Base-by-base conservation (phyloP, 53 echinoderm and acorn worm species). In the Glandiceps talaboti region DNA sequence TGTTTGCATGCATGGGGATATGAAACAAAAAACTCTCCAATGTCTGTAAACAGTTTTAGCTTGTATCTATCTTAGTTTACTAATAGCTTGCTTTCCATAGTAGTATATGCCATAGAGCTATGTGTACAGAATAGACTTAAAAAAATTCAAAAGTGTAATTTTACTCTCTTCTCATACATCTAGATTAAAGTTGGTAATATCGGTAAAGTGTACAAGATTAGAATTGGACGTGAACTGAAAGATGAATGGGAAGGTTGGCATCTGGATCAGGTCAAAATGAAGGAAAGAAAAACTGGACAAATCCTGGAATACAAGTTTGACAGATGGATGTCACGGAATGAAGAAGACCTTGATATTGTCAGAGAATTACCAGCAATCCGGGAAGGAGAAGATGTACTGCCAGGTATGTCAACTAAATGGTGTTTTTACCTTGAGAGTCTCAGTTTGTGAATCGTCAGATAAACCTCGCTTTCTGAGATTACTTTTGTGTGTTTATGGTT, bases 311-410 rank as follows among this genome's bases (percentile, higher is more conserved):
- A 87, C 81, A 74, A 74, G 1, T 92, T 79, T 85, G 87, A 89
- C 82, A 82, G 90, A 10, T 92, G 92, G 92, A 87, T 92, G 92
- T 87, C 82, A 25, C 82, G 92, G 32, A 81, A 82, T 33, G 80
- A 89, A 30, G 92, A 92, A 79, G 92, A 92, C 79, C 85, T 87
- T 80, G 92, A 89, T 30, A 76, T 92, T 75, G 89, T 89, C 32
- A 81, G 92, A 25, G 92, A 92, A 78, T 83, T 92, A 32, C 92
- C 92, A 1, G 89, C 85, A 29, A 73, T 87, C 25, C 77, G 83
- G 33, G 83, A 92, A 26, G 83, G 76, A 25, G 81, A 92, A 32
- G 92, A 92, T 32, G 76, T 83, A 30, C 29, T 92, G 45, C 85
- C 87, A 81, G 91, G 91, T 91, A 86, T 64, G 31, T 29, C 26